A percentile compares a stretch with the other conserved stretches of the same genome.
These are phyloP conservation scores for Patella caerulea DNA, from an alignment of 2,888 invertebrate species.

Conservation along the genomic window DNA sequence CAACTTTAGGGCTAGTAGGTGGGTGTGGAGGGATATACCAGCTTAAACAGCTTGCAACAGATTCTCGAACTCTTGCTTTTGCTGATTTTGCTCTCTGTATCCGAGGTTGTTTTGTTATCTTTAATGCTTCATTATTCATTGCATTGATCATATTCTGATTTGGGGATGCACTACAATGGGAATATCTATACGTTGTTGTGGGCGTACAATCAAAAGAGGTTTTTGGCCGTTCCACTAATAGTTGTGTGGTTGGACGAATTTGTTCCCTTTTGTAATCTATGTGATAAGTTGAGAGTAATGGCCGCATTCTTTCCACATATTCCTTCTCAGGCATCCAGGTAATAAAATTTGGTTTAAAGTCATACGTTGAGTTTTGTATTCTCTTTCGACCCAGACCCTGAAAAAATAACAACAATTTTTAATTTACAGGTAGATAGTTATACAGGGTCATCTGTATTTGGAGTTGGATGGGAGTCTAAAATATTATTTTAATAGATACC, in stretches of 20 bases:
- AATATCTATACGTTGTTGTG: conserved; percentile 62
- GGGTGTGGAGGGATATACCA: conserved; percentile 50
- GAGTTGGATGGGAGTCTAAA: too few species aligned
- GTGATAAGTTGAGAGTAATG: conserved; percentile 60
- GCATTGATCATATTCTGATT: conserved; percentile 54
- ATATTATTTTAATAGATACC: too few species aligned
- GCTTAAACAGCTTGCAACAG: conserved; percentile 61
- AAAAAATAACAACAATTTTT: conserved; percentile 16
- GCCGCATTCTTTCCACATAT: conserved; percentile 48
- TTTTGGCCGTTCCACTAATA: conserved; percentile 55
- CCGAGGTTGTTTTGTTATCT: conserved; percentile 48
- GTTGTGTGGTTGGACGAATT: conserved; percentile 37
- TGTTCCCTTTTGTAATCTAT: conserved; percentile 37
- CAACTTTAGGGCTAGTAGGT: background rate
- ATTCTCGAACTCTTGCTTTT: conserved; percentile 47
- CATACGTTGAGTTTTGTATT: conserved; percentile 52
- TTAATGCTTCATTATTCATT: conserved; percentile 58
- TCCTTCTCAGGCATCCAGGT: conserved; percentile 63
- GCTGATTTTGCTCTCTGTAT: conserved; percentile 52
- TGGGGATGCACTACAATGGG: conserved; percentile 61
- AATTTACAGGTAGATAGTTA: too few species aligned
- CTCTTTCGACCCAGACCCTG: conserved; percentile 65
- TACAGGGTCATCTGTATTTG: too few species aligned
- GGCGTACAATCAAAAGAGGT: conserved; percentile 61
- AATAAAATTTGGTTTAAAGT: conserved; percentile 59